A percentile compares a stretch with the other conserved stretches of the same genome.
Conservation (phyloP, 2,797 vertebrate genomes). For the Tarsius wallacei region DNA sequence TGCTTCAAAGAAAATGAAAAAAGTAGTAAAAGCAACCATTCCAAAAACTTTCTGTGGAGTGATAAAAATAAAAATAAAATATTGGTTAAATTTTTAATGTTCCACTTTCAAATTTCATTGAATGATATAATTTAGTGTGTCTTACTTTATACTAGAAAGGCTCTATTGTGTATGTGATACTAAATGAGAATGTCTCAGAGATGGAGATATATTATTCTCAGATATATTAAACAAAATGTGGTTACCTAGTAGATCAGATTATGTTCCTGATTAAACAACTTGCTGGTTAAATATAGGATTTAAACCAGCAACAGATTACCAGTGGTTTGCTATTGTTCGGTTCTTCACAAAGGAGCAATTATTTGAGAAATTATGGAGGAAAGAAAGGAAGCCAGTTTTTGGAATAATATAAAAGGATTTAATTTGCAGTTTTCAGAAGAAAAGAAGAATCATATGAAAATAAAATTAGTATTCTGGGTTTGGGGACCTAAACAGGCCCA, state of each 20-base stretch:
- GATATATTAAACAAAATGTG: slow-evolving; percentile 51
- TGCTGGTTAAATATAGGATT: slow-evolving; percentile 72
- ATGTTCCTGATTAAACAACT: slow-evolving; percentile 75
- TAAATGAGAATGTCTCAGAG: neutral
- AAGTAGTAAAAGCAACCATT: slow-evolving; percentile 59
- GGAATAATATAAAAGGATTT: slow-evolving; percentile 68
- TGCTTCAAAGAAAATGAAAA: slow-evolving; percentile 46
- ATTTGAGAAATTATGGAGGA: slow-evolving; percentile 48
- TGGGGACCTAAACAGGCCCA: neutral
- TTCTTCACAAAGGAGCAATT: slow-evolving; percentile 69
- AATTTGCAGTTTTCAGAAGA: slow-evolving; percentile 71
- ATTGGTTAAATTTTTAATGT: slow-evolving; percentile 26
- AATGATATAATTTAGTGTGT: slow-evolving; percentile 55
- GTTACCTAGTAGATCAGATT: slow-evolving; percentile 40
- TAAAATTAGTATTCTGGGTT: slow-evolving; percentile 70
- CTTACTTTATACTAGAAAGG: neutral
- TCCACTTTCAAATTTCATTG: slow-evolving; percentile 59
- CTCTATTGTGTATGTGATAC: neutral
- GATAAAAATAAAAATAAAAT: slow-evolving; percentile 69
- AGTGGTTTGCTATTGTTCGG: slow-evolving; percentile 69
- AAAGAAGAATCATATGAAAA: slow-evolving; percentile 70
- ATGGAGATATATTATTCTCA: slow-evolving; percentile 30
- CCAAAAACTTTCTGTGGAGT: slow-evolving; percentile 19
- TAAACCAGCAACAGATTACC: slow-evolving; percentile 51
- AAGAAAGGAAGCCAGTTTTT: slow-evolving; percentile 57